Percentiles rank a stretch among this genome's conserved stretches.
phyloP scores from a whole-genome alignment of 2,888 invertebrate species.

The Parnassius orleans region DNA sequence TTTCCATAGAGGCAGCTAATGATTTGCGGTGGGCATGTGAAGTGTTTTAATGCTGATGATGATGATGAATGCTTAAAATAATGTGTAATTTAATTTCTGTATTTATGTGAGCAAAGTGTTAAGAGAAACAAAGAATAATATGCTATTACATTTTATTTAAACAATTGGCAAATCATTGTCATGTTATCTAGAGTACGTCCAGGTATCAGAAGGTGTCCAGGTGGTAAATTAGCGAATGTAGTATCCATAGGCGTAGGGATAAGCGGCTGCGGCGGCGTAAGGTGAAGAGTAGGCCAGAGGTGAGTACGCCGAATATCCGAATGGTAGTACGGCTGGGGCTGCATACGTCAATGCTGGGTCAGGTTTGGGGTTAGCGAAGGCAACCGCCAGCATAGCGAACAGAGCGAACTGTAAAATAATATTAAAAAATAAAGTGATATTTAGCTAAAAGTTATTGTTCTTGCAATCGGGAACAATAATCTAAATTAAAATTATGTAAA shows the following conservation, averaged over 20 bases:
- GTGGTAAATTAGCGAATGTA: conserved; percentile 36
- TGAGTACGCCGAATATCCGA: conserved; percentile 40
- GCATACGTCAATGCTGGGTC: conserved; percentile 62
- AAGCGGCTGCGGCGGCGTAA: conserved; percentile 48
- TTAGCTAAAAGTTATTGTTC: too few relatives aligned
- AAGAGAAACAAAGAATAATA: conserved; percentile 11
- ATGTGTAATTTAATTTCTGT: too few relatives aligned
- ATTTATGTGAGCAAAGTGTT: too few relatives aligned
- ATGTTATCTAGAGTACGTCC: conserved; percentile 6
- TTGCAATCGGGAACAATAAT: too few relatives aligned
- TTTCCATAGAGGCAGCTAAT: too few relatives aligned
- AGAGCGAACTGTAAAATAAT: conserved; percentile 70
- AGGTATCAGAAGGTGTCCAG: neutral
- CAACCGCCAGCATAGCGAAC: conserved; percentile 79
- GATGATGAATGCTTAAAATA: too few relatives aligned
- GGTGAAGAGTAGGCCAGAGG: conserved; percentile 36
- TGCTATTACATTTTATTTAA: conserved; percentile 22
- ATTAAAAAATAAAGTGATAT: neutral
- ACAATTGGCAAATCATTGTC: conserved; percentile 18
- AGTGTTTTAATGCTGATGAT: too few relatives aligned
- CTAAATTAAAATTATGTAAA: neutral
- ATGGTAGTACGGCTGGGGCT: conserved; percentile 47
- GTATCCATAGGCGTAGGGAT: conserved; percentile 61
- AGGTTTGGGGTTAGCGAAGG: conserved; percentile 75
- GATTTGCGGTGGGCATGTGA: too few relatives aligned